Evolutionary conservation across 2,888 invertebrate species (phyloP), one percentile per base, ranked within the genome.

Genomic region (Brachyopa scutellaris): DNA sequence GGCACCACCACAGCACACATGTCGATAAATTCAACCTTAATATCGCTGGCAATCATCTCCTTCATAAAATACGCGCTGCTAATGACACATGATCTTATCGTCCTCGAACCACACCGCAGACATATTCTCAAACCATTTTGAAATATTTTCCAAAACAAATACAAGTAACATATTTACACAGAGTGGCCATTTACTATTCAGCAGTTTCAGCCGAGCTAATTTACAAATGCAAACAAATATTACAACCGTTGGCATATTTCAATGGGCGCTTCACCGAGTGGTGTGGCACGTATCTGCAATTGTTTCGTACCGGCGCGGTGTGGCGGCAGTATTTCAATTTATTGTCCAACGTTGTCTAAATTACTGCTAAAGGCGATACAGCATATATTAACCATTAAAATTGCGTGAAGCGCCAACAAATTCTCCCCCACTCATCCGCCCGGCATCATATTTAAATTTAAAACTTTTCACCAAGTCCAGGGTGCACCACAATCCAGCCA

Each of bases 371-470:
- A 23, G 40, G 53, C 67, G 53, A 51, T 76, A 11, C 47, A 29
- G 42, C 49, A 42, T 47, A 80, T 74, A 80, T 80, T 74, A 64
- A 62, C 62, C 40, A 69, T 80, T 70, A 57, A 74, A 76, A 76
- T 74, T 67, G 59, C 17, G 62, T 15, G 31, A 57, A n/a, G 33
- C 11, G 40, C 61, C 29, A 38, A 64, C 29, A 73, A 21, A 21
- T 23, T 26, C n/a, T 6, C 13, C 21, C 49, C 23, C 9, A 1
- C 21, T 2, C 49, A 8, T n/a, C 33, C 8, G 9, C 45, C 1
- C 2, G 17, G 3, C 8, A 55, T 26, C 66, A 59, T 73, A 73
- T 80, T 80, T 69, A 76, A 80, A 76, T 76, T 76, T 29, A 45
- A 67, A 61, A 59, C 21, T 64, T 62, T 47, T 40, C 55, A 40